phyloP scores from a whole-genome alignment of 2,888 invertebrate species.

The Schrankia costaestrigalis region DNA sequence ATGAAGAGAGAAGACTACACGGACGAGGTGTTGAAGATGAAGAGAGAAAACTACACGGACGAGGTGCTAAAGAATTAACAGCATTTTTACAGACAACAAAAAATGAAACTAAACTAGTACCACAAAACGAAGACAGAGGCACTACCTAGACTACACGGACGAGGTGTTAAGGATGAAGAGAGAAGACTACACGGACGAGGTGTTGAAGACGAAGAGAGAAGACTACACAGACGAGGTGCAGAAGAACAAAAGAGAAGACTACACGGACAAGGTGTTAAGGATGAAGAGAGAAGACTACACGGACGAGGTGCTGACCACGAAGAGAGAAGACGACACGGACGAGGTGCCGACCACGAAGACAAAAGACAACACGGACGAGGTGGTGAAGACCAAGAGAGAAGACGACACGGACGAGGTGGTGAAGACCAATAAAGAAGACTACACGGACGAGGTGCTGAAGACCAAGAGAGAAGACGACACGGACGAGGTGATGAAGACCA shows the following conservation, averaged over 20 bases:
- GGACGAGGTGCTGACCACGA: constrained; percentile 4
- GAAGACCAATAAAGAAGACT: constrained; percentile 1
- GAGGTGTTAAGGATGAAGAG: constrained; percentile 1
- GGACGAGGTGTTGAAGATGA: constrained; percentile 4
- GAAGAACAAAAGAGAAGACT: constrained; percentile 5
- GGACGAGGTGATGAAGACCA: constrained; percentile 2
- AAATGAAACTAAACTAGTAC: too few species aligned
- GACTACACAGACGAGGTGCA: constrained; percentile 8
- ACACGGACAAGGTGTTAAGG: constrained; percentile 1
- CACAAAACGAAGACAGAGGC: too few species aligned
- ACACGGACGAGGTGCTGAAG: constrained; percentile 4
- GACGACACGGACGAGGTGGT: constrained; percentile 1
- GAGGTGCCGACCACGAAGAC: background rate
- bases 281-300: constrained; percentile 8
- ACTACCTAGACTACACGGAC: too few species aligned
- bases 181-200: constrained; percentile 6
- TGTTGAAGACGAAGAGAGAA: constrained; percentile 1
- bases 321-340: constrained; percentile 2
- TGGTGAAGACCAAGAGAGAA: constrained; percentile 1
- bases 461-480: background rate
- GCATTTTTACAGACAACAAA: too few species aligned
- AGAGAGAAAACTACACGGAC: constrained; percentile 2
- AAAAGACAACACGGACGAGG: constrained; percentile 2
- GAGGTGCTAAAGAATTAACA: constrained; percentile 3
- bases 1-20: constrained; percentile 3